Percentiles rank a stretch among this genome's conserved stretches.
Evolutionary conservation across 2,797 vertebrate genomes (phyloP).

Genomic region (Acanthiza pusilla): DNA sequence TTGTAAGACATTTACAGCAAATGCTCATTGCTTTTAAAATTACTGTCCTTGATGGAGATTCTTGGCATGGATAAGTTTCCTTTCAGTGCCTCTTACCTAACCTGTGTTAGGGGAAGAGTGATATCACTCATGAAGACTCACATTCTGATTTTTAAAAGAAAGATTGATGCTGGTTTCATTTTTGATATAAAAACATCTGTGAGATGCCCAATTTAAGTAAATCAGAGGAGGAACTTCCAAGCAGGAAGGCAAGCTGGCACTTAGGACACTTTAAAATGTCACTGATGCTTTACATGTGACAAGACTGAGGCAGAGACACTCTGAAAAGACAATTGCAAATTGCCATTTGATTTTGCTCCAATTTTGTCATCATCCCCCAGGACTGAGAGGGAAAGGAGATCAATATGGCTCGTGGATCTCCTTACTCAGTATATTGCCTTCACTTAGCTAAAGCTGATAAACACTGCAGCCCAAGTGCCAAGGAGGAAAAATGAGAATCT

Average conservation of each 20-base stretch:
- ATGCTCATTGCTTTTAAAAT: neutral
- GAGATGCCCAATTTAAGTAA: neutral
- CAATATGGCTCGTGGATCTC: neutral
- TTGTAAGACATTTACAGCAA: neutral
- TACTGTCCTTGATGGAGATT: neutral
- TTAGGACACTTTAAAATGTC: neutral
- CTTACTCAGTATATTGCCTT: neutral
- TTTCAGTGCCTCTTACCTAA: neutral
- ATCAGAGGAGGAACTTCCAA: neutral
- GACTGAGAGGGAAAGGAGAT: neutral
- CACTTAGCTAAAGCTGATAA: constrained; percentile 29
- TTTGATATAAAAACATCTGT: neutral
- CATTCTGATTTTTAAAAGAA: neutral
- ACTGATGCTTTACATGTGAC: neutral
- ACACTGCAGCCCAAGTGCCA: neutral
- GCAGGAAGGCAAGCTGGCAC: neutral
- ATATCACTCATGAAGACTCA: rapidly evolving
- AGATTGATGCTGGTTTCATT: neutral
- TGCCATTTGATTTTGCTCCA: neutral
- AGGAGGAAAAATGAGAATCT: neutral
- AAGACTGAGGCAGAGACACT: neutral
- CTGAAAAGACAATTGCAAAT: neutral
- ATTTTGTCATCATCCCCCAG: neutral
- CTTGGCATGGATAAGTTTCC: neutral
- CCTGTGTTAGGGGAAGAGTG: neutral